A percentile compares a stretch with the other conserved stretches of the same genome.
These are phyloP conservation scores for Trichomycterus rosablanca DNA, from an alignment of 2,113 vertebrate species.

Conservation along the genomic window DNA sequence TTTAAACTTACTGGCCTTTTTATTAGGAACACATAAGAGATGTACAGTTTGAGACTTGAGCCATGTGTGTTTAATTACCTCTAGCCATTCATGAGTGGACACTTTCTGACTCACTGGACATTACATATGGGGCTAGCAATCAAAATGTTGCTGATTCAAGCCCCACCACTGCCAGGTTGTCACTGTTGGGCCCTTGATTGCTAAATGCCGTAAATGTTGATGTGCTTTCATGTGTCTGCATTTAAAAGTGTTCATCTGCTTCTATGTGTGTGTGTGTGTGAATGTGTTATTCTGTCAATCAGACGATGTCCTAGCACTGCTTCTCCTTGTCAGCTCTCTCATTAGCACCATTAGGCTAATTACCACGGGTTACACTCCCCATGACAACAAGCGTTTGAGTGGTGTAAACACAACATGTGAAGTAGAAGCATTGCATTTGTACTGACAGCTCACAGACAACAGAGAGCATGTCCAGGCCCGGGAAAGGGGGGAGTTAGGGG, in stretches of 20 bases:
- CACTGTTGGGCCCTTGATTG: too few relatives aligned
- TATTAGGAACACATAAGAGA: too few relatives aligned
- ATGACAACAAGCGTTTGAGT: conserved; percentile 49
- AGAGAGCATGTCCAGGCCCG: conserved; percentile 8
- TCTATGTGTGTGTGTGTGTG: conserved; percentile 23
- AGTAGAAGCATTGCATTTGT: conserved; percentile 33
- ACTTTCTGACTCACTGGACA: too few relatives aligned
- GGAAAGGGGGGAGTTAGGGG: not conserved
- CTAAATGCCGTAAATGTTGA: too few relatives aligned
- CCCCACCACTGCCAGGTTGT: too few relatives aligned
- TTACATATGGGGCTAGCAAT: too few relatives aligned
- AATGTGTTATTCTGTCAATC: conserved; percentile 71
- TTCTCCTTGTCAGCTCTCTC: conserved; percentile 72
- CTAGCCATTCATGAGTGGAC: too few relatives aligned
- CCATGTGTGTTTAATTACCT: too few relatives aligned
- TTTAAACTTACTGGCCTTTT: too few relatives aligned
- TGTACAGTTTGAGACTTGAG: too few relatives aligned
- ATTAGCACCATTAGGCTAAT: conserved; percentile 76
- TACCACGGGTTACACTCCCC: conserved; percentile 63
- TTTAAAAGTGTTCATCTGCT: not conserved
- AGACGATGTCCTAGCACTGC: conserved; percentile 72
- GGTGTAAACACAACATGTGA: conserved; percentile 42
- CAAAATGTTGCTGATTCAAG: too few relatives aligned
- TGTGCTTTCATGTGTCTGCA: too few relatives aligned
- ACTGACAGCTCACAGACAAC: conserved; percentile 30